Evolutionary conservation across 2,797 vertebrate species (phyloP), one percentile per base, ranked within the genome.

Genomic region (Siniperca undulata): DNA sequence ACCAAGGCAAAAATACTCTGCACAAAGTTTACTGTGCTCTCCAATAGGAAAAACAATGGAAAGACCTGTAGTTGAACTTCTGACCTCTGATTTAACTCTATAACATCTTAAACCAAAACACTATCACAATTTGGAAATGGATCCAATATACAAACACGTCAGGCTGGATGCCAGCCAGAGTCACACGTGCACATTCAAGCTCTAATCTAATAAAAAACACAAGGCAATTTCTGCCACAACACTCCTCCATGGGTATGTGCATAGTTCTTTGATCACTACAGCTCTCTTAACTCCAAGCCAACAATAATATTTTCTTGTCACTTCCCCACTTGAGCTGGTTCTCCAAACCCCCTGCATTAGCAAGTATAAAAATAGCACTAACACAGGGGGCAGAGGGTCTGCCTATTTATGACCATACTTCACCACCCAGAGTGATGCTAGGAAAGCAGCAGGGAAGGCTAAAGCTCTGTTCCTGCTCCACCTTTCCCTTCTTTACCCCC

Each of bases 391-490:
- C 70, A 89, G 76, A 67, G 81, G 73, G 69, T 70, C 85, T 82
- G 89, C 78, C 88, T 93, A 88, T 93, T 93, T 80, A 79, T 85
- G 92, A 90, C 87, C 91, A 82, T 75, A 86, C 86, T 75, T 68
- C 84, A 77, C 92, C 85, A 88, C 88, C 89, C 88, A 85, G 83
- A 72, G 85, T 38, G 89, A 86, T 89, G 89, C 88, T 85, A 82
- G 81, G 88, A 76, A 89, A 86, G 81, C 89, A 91, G 89, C 86
- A 56, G 82, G 91, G 88, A 84, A 90, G 79, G 58, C 80, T 83
- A 70, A 86, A 84, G 72, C 80, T 80, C 80, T 59, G 34, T 78
- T 90, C 78, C 87, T 85, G 82, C 83, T 77, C 85, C 90, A 88
- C 89, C 88, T 84, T 85, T 82, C 68, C 81, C 84, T 77, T 65